Percentiles rank a stretch among this genome's conserved stretches.
Evolutionary conservation across 2,797 vertebrate species (phyloP).

Genomic region (Neoniphon sammara): DNA sequence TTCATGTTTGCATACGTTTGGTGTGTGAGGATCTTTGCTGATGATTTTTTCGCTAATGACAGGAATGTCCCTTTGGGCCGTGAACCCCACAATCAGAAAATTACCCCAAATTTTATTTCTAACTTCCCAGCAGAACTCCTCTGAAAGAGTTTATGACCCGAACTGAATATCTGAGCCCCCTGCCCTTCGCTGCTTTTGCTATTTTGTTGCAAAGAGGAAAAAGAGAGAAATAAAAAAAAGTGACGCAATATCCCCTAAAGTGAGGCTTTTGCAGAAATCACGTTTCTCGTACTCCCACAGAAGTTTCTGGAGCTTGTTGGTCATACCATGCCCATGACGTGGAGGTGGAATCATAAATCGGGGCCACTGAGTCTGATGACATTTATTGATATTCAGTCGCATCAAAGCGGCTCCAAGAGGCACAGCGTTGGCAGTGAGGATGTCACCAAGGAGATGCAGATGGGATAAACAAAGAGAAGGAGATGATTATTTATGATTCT

Average conservation of each 20-base stretch:
- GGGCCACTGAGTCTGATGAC: conserved; percentile 23
- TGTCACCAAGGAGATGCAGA: conserved; percentile 43
- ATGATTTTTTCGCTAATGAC: background rate
- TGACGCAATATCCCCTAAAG: background rate
- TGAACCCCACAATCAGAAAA: no score
- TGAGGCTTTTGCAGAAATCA: background rate
- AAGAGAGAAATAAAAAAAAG: conserved; percentile 15
- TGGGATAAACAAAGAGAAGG: conserved; percentile 49
- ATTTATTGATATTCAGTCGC: conserved; percentile 41
- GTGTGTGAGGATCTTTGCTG: background rate
- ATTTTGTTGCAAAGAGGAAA: conserved; percentile 13
- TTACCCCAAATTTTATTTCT: no score
- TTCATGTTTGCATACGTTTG: background rate
- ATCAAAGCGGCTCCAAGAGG: conserved; percentile 39
- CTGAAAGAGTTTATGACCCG: no score
- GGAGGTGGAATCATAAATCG: conserved; percentile 44
- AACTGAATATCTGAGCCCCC: background rate
- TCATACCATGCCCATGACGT: conserved; percentile 18
- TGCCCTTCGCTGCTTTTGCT: conserved; percentile 13
- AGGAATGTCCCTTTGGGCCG: background rate
- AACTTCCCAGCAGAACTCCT: no score
- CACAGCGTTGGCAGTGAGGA: conserved; percentile 11
- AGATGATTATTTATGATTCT: conserved; percentile 57
- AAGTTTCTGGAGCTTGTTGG: conserved; percentile 17
- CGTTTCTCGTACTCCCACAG: background rate